Conservation (phyloP, 2,113 vertebrate species). For the Amblyopsis rosae region DNA sequence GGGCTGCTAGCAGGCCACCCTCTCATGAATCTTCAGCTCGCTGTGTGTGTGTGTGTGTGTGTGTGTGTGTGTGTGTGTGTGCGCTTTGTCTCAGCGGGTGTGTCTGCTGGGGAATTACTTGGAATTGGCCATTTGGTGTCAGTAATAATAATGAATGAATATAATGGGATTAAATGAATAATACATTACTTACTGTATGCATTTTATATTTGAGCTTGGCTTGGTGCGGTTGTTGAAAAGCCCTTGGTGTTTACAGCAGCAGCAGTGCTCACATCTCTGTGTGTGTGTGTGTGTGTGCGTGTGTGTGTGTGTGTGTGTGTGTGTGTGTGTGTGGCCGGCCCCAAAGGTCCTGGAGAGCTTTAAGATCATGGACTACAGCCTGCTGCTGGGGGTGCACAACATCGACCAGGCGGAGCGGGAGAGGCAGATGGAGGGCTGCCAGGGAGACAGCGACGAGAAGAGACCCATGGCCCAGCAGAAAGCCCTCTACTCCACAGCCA, state of each 20-base stretch:
- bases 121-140: too few relatives aligned
- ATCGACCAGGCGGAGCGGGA: conserved; percentile 93
- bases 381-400: conserved; percentile 96
- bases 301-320: conserved; percentile 6
- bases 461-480: conserved; percentile 95
- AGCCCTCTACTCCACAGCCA: conserved; percentile 96
- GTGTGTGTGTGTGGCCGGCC: neutral
- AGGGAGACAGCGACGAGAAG: conserved; percentile 86
- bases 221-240: too few relatives aligned
- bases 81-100: neutral
- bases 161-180: too few relatives aligned
- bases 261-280: too few relatives aligned
- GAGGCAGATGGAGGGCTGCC: conserved; percentile 86
- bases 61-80: conserved; percentile 15
- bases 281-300: conserved; percentile 2
- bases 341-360: conserved; percentile 95
- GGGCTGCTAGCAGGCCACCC: conserved; percentile 7
- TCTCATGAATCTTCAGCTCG: conserved; percentile 40
- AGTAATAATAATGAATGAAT: too few relatives aligned
- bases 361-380: conserved; percentile 99
- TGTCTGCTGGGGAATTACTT: too few relatives aligned
- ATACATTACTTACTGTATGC: too few relatives aligned
- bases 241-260: neutral
- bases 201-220: too few relatives aligned
- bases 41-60: conserved; percentile 17